Conservation (phyloP, 2,797 vertebrate genomes). For the Pyrocephalus nanus region DNA sequence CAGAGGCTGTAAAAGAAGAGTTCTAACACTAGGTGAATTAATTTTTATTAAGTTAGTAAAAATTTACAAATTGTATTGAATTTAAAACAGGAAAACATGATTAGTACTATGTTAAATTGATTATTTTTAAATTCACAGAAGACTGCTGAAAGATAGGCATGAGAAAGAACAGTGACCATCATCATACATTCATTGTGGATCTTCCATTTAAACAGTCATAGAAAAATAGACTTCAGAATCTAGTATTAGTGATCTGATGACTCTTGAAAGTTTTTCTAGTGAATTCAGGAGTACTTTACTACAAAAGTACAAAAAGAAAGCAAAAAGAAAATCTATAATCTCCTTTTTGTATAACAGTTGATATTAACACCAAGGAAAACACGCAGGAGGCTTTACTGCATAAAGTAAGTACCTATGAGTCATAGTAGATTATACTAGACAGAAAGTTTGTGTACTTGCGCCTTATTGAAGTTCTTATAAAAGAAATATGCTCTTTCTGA, state of each 20-base stretch:
- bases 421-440: neutral
- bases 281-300: neutral
- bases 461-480: neutral
- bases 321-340: neutral
- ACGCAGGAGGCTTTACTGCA: neutral
- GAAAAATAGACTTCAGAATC: neutral
- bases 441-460: neutral
- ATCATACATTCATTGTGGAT: neutral
- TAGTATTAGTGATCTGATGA: neutral
- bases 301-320: too few species aligned
- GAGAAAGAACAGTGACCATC: neutral
- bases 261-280: neutral
- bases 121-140: neutral
- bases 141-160: neutral
- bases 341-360: neutral
- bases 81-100: neutral
- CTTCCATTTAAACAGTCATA: neutral
- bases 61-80: neutral
- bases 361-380: neutral
- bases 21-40: neutral
- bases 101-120: neutral
- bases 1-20: neutral
- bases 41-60: neutral
- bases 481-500: neutral
- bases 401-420: neutral